These are phyloP conservation scores for Venturia canescens DNA, from an alignment of 1,140 invertebrate species.

Conservation along the genomic window DNA sequence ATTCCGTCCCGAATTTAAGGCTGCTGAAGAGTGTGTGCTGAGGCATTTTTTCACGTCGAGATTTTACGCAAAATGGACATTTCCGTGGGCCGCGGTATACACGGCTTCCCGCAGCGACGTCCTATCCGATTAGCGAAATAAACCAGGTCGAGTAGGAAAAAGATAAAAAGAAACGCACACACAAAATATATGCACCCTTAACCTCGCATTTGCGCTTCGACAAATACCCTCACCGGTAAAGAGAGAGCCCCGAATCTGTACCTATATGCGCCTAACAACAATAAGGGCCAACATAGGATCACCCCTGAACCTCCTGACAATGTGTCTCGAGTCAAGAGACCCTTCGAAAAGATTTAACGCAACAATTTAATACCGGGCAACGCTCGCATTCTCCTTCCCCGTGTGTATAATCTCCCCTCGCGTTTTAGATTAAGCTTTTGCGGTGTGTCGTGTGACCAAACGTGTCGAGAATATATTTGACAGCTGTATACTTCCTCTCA, in stretches of 20 bases:
- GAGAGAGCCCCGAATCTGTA: constrained; percentile 33
- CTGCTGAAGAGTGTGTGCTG: too few relatives aligned
- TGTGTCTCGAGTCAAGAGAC: constrained; percentile 40
- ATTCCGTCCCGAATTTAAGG: too few relatives aligned
- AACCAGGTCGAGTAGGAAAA: neutral
- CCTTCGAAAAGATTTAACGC: constrained; percentile 41
- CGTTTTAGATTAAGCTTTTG: constrained; percentile 4
- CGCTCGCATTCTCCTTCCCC: neutral
- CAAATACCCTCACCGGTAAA: constrained; percentile 10
- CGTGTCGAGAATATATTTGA: constrained; percentile 1
- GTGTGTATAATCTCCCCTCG: neutral
- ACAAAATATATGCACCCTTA: constrained; percentile 34
- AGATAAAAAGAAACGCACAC: constrained; percentile 11
- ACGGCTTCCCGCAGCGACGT: neutral
- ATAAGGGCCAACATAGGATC: constrained; percentile 24
- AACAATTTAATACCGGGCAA: constrained; percentile 27
- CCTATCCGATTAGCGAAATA: constrained; percentile 32
- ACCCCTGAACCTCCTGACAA: constrained; percentile 15
- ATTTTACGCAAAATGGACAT: constrained; percentile 12
- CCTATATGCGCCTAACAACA: neutral
- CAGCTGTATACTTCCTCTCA: neutral
- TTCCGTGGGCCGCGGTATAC: constrained; percentile 20
- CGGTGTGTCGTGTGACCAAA: constrained; percentile 10
- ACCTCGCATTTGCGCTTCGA: neutral
- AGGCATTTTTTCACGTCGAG: neutral